Base-by-base conservation (phyloP, 1,140 invertebrate species). In the Phenacoccus solenopsis region DNA sequence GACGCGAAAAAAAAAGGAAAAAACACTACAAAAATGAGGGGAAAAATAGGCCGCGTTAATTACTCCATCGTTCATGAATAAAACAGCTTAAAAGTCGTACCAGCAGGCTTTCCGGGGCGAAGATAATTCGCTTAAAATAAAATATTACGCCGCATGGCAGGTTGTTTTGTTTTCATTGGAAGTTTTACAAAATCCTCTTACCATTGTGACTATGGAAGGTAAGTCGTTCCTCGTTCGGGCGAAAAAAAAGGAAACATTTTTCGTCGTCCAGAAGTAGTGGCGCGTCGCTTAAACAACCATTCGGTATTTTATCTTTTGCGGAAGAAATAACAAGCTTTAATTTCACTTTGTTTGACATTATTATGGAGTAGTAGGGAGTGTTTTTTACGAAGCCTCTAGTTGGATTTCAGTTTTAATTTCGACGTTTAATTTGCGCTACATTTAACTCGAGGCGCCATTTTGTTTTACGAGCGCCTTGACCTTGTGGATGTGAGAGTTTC, bases 301-400 rank as follows among this genome's bases (percentile, higher is more conserved):
- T 49, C 20, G 3, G 38, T 49, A 49, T 16, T 49, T 49, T 49
- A 49, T 49, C 38, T 49, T 16, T 49, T 2, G 38, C 38, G 20
- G 38, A 49, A 49, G 38, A 49, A 49, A 49, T 49, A 49, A 49
- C 38, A 49, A 49, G 38, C 38, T 49, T 49, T 49, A 49, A 49
- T 49, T 49, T 49, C 38, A 49, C 38, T 49, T n/a, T n/a, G n/a
- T 49, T 49, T 2, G 20, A 49, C 38, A 49, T 49, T 49, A 49
- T 49, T 49, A 49, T n/a, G 5, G 38, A n/a, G 38, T 10, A 49
- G 38, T n/a, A n/a, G n/a, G n/a, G n/a, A n/a, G n/a, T n/a, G n/a
- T n/a, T n/a, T n/a, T n/a, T n/a, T n/a, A n/a, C n/a, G n/a, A n/a
- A n/a, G n/a, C n/a, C n/a, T n/a, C n/a, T n/a, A n/a, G n/a, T n/a